Conservation (phyloP, 2,113 vertebrate genomes). For the Misgurnus anguillicaudatus region DNA sequence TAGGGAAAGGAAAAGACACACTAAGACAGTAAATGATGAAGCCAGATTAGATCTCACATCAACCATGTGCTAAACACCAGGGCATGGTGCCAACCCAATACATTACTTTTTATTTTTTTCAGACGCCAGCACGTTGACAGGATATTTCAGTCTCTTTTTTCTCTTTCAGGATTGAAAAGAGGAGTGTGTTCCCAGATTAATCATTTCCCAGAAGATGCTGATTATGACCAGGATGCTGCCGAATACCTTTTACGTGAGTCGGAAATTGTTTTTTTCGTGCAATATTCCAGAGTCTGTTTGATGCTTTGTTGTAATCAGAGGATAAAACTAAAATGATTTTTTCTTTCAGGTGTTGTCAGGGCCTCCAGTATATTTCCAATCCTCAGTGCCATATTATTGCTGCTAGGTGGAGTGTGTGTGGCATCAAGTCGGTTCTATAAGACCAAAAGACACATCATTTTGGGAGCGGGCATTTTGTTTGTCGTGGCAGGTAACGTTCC, state of each 20-base stretch:
- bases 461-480: conserved; percentile 91
- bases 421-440: conserved; percentile 90
- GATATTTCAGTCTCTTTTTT: neutral
- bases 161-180: conserved; percentile 61
- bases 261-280: conserved; percentile 11
- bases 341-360: conserved; percentile 84
- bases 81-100: too few species aligned
- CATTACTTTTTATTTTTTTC: too few species aligned
- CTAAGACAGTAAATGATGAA: neutral
- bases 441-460: conserved; percentile 88
- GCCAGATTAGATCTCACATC: too few species aligned
- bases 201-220: conserved; percentile 91
- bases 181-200: conserved; percentile 93
- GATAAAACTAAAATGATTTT: neutral
- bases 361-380: conserved; percentile 96
- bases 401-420: conserved; percentile 90
- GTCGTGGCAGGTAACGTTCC: conserved; percentile 86
- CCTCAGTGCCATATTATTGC: conserved; percentile 88
- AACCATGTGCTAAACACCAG: too few species aligned
- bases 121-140: too few species aligned
- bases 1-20: neutral
- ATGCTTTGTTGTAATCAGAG: neutral
- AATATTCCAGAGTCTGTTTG: neutral
- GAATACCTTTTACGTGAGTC: conserved; percentile 89
- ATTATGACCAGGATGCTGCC: conserved; percentile 92